phyloP scores from a whole-genome alignment of 2,113 vertebrate species.

The Zingel zingel region DNA sequence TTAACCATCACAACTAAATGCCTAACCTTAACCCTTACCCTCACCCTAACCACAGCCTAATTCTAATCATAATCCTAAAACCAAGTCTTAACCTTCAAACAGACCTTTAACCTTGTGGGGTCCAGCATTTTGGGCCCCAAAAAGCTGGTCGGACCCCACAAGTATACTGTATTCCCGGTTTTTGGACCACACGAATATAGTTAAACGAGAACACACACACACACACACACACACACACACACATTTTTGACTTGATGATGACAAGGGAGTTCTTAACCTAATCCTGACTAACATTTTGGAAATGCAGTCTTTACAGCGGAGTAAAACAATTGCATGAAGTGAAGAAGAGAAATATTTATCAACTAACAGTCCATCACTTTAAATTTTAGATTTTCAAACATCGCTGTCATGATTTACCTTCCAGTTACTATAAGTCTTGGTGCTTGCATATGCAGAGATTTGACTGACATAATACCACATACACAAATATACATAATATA shows the following conservation, averaged over 20 bases:
- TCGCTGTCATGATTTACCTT: not conserved
- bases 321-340: conserved; percentile 46
- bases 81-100: no score
- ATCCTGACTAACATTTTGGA: conserved; percentile 64
- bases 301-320: conserved; percentile 47
- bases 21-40: no score
- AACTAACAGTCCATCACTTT: conserved; percentile 17
- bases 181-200: no score
- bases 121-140: no score
- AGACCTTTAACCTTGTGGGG: no score
- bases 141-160: no score
- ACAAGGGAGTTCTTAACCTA: conserved; percentile 56
- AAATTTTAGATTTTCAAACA: conserved; percentile 22
- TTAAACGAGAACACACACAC: conserved; percentile 34
- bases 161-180: no score
- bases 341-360: conserved; percentile 30
- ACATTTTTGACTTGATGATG: conserved; percentile 39
- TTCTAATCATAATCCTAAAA: no score
- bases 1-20: no score
- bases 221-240: conserved; percentile 13
- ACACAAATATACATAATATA: conserved; percentile 26
- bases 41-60: no score
- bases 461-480: conserved; percentile 15
- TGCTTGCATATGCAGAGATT: not conserved
- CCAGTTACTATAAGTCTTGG: conserved; percentile 6